Percentiles rank a stretch among this genome's conserved stretches.
Conservation (phyloP, 1,140 invertebrate genomes). For the Drosophila arizonae region DNA sequence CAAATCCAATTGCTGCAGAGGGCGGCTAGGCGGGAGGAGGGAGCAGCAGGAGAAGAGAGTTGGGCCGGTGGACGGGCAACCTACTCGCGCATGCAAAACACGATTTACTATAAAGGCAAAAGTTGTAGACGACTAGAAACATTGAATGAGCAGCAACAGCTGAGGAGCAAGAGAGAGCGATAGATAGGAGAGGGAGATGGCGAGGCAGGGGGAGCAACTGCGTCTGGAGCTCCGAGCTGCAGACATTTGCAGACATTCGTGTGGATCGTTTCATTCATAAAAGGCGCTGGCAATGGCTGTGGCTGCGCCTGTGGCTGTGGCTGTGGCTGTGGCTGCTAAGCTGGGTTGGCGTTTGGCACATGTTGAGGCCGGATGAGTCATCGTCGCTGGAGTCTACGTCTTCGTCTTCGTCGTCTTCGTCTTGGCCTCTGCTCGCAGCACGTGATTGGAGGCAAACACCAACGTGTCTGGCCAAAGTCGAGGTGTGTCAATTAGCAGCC, state of each 20-base stretch:
- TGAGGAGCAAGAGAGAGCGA: background rate
- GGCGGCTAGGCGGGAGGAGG: background rate
- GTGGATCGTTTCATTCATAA: slow-evolving; percentile 69
- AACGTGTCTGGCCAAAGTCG: slow-evolving; percentile 38
- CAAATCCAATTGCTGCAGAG: slow-evolving; percentile 38
- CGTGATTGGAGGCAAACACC: slow-evolving; percentile 55
- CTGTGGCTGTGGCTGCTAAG: background rate
- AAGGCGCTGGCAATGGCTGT: slow-evolving; percentile 50
- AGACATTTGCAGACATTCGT: slow-evolving; percentile 28
- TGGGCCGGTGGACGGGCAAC: slow-evolving; percentile 22
- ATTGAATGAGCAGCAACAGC: slow-evolving; percentile 13
- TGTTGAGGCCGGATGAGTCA: slow-evolving; percentile 61
- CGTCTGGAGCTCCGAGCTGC: slow-evolving; percentile 12
- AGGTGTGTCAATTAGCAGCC: slow-evolving; percentile 79
- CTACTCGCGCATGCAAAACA: slow-evolving; percentile 80
- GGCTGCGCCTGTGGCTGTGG: background rate
- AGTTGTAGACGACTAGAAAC: slow-evolving; percentile 58
- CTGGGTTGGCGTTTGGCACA: slow-evolving; percentile 58
- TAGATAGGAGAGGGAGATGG: background rate
- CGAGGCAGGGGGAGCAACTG: background rate
- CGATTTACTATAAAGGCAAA: slow-evolving; percentile 80
- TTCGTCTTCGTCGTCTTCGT: background rate
- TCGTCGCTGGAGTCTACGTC: slow-evolving; percentile 1
- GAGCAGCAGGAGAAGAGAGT: background rate
- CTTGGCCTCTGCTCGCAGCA: slow-evolving; percentile 34